Evolutionary conservation across 2,888 invertebrate genomes (phyloP), one percentile per base, ranked within the genome.

Genomic region (Drosophila algonquin): DNA sequence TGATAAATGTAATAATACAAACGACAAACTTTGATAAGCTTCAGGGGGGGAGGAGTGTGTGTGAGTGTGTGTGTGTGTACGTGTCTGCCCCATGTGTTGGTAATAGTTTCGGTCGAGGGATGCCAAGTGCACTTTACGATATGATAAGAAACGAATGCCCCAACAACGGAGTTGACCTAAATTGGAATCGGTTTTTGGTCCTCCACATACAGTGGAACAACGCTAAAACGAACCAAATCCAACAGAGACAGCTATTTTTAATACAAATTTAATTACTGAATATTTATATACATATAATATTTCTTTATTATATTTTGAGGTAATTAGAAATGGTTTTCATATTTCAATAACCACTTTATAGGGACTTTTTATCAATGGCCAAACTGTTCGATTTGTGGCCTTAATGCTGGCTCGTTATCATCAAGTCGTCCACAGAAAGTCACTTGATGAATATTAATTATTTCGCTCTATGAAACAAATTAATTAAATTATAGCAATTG

Each of bases 101-200:
- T 32, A 46, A 55, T 60, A 60, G 60, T 70, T 62, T 61, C n/a
- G 62, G 63, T 46, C 32, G 55, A 63, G 47, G 56, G 63, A 63
- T 47, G 67, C 75, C 86, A 88, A 82, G 83, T 86, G 88, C 86
- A 82, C 86, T 86, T 77, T 80, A 88, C 68, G 83, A 79, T 79
- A 82, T 87, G 88, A 88, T 79, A 82, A 73, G 79, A 79, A 69
- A 50, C 44, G 69, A 55, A 45, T n/a, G 44, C 40, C 68, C 32
- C 40, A 40, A 7, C 40, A 48, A 21, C 27, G 69, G 69, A 50
- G 51, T 54, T 74, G 71, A 63, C 73, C 63, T 27, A 71, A 32
- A 63, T 71, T 6, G 40, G 40, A 40, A 2, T 14, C 12, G 40
- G 35, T 14, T 35, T 35, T 35, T 12, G 35, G 35, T 35, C 5